A percentile compares a stretch with the other conserved stretches of the same genome.
Conservation (phyloP, 2,797 vertebrate genomes). For the Pantherophis alleghaniensis region DNA sequence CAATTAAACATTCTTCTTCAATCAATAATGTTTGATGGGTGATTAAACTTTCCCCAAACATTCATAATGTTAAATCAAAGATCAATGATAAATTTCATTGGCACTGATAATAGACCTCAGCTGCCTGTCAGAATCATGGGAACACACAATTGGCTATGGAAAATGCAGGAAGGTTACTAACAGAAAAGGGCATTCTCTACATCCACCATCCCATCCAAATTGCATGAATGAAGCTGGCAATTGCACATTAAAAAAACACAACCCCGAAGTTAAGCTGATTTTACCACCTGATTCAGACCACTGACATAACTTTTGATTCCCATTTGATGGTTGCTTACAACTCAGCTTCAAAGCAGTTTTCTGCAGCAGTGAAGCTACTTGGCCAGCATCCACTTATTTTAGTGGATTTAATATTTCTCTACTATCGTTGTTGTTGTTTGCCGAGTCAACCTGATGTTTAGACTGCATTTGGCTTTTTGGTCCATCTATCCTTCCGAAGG, state of each 20-base stretch:
- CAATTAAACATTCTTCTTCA: conserved; percentile 4
- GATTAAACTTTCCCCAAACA: conserved; percentile 7
- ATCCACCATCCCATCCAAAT: neutral
- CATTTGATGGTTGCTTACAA: neutral
- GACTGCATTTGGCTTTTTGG: neutral
- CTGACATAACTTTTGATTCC: neutral
- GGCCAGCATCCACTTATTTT: neutral
- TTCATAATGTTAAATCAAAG: conserved; percentile 1
- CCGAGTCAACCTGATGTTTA: neutral
- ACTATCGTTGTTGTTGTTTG: neutral
- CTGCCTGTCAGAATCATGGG: neutral
- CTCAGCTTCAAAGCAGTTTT: neutral
- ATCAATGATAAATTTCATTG: neutral
- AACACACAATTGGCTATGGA: neutral
- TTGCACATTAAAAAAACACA: neutral
- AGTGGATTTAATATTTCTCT: neutral
- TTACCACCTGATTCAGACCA: neutral
- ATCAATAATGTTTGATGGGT: neutral
- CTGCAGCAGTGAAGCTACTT: neutral
- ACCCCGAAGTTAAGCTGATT: neutral
- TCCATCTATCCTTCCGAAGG: neutral
- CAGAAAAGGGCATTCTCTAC: neutral
- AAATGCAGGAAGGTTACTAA: neutral
- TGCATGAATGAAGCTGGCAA: neutral
- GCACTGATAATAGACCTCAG: neutral